A percentile compares a stretch with the other conserved stretches of the same genome.
These are phyloP conservation scores for Leuciscus idus DNA, from an alignment of 2,113 vertebrate species.

Conservation along the genomic window DNA sequence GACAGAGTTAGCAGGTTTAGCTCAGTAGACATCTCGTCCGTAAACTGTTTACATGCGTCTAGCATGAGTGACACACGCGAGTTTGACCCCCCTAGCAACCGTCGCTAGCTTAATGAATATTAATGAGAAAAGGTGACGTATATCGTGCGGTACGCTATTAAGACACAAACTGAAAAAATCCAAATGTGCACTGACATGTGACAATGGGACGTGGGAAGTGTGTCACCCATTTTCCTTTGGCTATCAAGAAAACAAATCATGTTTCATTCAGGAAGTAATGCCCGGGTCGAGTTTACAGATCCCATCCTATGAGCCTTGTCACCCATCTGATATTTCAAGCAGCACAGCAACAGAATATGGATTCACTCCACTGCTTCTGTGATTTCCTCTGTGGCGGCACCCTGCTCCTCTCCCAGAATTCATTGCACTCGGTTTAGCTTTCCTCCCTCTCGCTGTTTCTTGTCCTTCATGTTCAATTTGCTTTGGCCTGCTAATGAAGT, in stretches of 20 bases:
- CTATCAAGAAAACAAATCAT: constrained; percentile 8
- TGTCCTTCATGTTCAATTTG: constrained; percentile 61
- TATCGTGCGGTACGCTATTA: too few relatives aligned
- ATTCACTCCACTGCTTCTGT: constrained; percentile 57
- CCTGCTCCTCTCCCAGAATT: constrained; percentile 56
- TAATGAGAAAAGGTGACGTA: too few relatives aligned
- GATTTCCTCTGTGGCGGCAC: constrained; percentile 51
- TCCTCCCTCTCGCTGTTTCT: constrained; percentile 29
- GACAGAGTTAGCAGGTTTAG: too few relatives aligned
- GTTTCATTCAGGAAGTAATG: constrained; percentile 10
- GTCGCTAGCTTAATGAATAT: too few relatives aligned
- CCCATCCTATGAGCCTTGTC: constrained; percentile 32
- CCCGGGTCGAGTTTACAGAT: constrained; percentile 13
- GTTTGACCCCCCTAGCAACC: too few relatives aligned
- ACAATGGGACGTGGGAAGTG: background rate
- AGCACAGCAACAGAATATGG: constrained; percentile 60
- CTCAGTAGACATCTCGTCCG: too few relatives aligned
- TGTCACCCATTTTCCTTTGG: background rate
- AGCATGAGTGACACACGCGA: too few relatives aligned
- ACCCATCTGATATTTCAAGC: constrained; percentile 54
- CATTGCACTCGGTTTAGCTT: constrained; percentile 41
- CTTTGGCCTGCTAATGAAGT: constrained; percentile 61
- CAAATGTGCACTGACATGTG: too few relatives aligned
- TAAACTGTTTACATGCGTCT: too few relatives aligned
- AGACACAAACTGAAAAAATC: too few relatives aligned